Conservation (phyloP, 2,113 vertebrate genomes). For the cattle (Bos taurus) region ARS-UCD2.0 NC_037333.1:103365001-103365500, state of each 20-base stretch:
- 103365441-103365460: rapidly evolving
- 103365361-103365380: rapidly evolving
- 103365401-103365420: not conserved
- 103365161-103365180: rapidly evolving
- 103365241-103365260: rapidly evolving
- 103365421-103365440: rapidly evolving
- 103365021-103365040: not conserved
- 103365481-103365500: not conserved
- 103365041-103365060: not conserved
- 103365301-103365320: not conserved
- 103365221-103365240: not conserved
- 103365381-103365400: rapidly evolving
- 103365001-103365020: not conserved
- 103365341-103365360: rapidly evolving
- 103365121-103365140: not conserved
- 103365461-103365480: rapidly evolving
- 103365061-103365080: not conserved
- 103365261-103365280: rapidly evolving
- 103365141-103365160: rapidly evolving
- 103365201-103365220: rapidly evolving
- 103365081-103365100: not conserved
- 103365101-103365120: rapidly evolving
- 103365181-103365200: rapidly evolving
- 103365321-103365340: not conserved
- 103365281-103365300: too few species aligned